Conservation (phyloP, 2,113 vertebrate species). For the Pseudopodoces humilis region DNA sequence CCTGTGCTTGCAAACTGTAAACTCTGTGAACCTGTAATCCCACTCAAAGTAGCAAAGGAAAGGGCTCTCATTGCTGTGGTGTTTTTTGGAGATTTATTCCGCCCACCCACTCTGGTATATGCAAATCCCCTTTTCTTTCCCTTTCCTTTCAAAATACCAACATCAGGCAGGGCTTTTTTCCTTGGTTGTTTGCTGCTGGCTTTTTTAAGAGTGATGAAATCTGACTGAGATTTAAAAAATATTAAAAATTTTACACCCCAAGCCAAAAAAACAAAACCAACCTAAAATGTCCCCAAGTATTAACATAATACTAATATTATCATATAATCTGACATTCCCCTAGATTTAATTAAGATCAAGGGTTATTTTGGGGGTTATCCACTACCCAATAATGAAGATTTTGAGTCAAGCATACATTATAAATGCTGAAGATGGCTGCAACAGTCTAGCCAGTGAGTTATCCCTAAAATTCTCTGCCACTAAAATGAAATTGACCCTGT, state of each 20-base stretch:
- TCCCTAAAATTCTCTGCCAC: neutral
- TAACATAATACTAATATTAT: neutral
- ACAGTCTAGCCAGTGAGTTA: neutral
- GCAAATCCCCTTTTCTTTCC: neutral
- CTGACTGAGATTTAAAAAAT: neutral
- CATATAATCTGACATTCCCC: neutral
- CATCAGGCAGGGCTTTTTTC: accelerated
- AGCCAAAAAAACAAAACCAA: neutral
- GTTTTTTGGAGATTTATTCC: neutral
- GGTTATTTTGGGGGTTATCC: neutral
- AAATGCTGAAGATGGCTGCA: neutral
- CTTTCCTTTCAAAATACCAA: neutral
- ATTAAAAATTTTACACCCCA: neutral
- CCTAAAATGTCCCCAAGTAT: neutral
- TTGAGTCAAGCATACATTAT: neutral
- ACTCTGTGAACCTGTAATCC: neutral
- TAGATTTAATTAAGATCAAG: neutral
- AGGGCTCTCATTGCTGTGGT: neutral
- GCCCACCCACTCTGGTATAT: neutral
- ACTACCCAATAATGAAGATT: neutral
- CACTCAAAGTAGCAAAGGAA: neutral
- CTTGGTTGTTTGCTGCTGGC: neutral
- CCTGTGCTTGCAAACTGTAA: neutral
- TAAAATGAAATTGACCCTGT: neutral
- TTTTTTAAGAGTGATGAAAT: neutral